These are phyloP conservation scores for Calephelis virginiensis DNA, from an alignment of 1,140 invertebrate genomes.

Conservation along the genomic window DNA sequence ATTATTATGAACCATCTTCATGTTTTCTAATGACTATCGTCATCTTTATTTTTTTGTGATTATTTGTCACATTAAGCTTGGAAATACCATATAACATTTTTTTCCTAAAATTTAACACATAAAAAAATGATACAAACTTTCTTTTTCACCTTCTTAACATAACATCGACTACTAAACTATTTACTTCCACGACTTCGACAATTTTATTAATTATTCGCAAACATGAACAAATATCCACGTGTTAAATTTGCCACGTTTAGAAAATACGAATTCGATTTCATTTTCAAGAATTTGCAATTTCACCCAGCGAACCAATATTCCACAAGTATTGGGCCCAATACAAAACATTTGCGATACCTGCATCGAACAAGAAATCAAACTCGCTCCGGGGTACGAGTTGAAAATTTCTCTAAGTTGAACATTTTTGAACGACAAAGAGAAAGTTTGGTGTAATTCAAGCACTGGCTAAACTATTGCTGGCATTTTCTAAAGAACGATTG, in stretches of 20 bases:
- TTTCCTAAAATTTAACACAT: no score
- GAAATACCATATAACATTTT: no score
- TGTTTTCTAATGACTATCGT: no score
- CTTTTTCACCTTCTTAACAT: not conserved
- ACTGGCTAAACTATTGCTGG: not conserved
- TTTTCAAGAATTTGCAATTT: conserved; percentile 2
- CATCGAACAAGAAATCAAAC: conserved; percentile 1
- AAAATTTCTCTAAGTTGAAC: not conserved
- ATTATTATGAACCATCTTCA: no score
- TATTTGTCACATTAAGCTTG: no score
- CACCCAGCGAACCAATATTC: not conserved
- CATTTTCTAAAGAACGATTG: not conserved
- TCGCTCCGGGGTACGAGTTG: not conserved
- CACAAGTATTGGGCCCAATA: not conserved
- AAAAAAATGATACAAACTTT: not conserved
- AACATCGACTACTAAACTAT: no score
- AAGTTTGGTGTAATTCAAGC: conserved; percentile 7
- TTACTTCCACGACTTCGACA: not conserved
- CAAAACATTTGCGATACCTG: not conserved
- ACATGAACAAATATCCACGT: not conserved
- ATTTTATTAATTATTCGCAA: not conserved
- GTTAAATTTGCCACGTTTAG: not conserved
- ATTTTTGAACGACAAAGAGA: conserved; percentile 8
- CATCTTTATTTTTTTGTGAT: no score
- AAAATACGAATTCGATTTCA: not conserved